These are phyloP conservation scores for Drosophila serrata DNA, from an alignment of 1,140 invertebrate species.

Conservation along the genomic window DNA sequence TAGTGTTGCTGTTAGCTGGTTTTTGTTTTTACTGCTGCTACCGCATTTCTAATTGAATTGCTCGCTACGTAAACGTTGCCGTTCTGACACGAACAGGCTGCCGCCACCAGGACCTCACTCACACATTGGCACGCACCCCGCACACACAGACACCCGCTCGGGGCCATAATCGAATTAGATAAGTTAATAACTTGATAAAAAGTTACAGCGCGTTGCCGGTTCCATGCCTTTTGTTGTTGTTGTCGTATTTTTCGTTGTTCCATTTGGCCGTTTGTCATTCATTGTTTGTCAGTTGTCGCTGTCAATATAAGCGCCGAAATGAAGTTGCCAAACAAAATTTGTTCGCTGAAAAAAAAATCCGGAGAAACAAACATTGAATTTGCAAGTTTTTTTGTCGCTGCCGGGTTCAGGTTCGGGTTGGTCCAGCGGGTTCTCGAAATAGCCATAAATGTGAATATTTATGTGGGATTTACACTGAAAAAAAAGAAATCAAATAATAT, in stretches of 20 bases:
- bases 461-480: background rate
- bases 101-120: slow-evolving; percentile 24
- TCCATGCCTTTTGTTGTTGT: slow-evolving; percentile 29
- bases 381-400: slow-evolving; percentile 32
- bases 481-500: background rate
- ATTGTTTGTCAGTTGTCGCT: slow-evolving; percentile 79
- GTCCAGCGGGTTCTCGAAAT: background rate
- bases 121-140: background rate
- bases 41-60: slow-evolving; percentile 81
- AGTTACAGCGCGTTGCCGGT: slow-evolving; percentile 59
- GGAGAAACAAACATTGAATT: slow-evolving; percentile 48
- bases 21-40: slow-evolving; percentile 60
- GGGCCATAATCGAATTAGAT: slow-evolving; percentile 81
- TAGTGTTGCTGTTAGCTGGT: slow-evolving; percentile 30
- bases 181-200: slow-evolving; percentile 84
- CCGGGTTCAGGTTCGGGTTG: background rate
- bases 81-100: slow-evolving; percentile 47
- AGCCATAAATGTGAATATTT: slow-evolving; percentile 25
- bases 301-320: slow-evolving; percentile 77
- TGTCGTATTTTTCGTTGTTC: too few species aligned
- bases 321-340: slow-evolving; percentile 70
- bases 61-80: slow-evolving; percentile 74
- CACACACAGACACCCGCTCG: slow-evolving; percentile 32
- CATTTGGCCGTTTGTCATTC: slow-evolving; percentile 51
- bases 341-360: slow-evolving; percentile 12